Conservation (phyloP, 2,797 vertebrate species). For the Gadopsis marmoratus region DNA sequence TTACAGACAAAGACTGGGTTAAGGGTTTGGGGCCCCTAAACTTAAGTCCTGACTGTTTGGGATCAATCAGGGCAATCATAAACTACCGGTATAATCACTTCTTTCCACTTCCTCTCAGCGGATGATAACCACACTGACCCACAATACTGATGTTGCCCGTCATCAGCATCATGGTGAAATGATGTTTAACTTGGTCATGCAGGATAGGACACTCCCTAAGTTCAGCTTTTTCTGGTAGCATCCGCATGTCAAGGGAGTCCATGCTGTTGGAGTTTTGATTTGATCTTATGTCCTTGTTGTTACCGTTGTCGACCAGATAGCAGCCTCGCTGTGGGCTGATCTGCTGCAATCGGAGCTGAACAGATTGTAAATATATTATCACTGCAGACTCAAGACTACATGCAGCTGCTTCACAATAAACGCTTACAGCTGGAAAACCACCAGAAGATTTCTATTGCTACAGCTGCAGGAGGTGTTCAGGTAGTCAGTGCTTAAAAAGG, state of each 20-base stretch:
- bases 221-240: neutral
- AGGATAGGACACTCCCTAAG: no score
- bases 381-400: slow-evolving; percentile 29
- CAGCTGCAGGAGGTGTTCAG: neutral
- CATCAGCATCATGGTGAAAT: neutral
- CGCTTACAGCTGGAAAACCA: neutral
- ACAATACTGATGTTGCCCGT: neutral
- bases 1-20: neutral
- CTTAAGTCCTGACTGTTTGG: no score
- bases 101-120: slow-evolving; percentile 17
- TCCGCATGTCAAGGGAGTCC: no score
- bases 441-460: neutral
- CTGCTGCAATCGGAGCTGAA: slow-evolving; percentile 17
- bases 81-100: neutral
- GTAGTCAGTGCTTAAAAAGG: neutral
- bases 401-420: slow-evolving; percentile 9
- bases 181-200: neutral
- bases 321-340: slow-evolving; percentile 14
- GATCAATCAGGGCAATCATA: neutral
- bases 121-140: neutral
- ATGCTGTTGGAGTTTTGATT: slow-evolving; percentile 1
- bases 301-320: slow-evolving; percentile 1
- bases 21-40: no score
- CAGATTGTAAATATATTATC: slow-evolving; percentile 15
- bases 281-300: neutral